Base-by-base conservation (phyloP, 1,140 invertebrate genomes). In the Sarcophaga peregrina region DNA sequence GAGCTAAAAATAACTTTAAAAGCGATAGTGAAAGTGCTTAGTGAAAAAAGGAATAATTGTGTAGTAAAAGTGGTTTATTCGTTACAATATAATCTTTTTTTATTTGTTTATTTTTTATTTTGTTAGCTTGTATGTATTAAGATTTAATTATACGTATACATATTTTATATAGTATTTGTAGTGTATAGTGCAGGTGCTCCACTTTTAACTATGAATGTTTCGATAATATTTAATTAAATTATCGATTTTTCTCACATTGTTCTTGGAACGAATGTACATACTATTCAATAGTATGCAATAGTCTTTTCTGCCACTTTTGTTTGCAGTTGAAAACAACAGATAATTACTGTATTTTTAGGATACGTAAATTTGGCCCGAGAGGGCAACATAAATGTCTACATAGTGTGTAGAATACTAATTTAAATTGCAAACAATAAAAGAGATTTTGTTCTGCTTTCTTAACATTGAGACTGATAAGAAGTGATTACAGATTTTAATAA, bases 221-320 rank as follows among this genome's bases (percentile, higher is more conserved):
- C 6, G 25, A 8, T 78, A 50, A 78, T 78, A 78, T 78, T 78
- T 78, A 78, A 78, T 78, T 78, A 17, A 78, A 78, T 76, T 76
- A 76, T 76, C 74, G 74, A 76, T 76, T 76, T 76, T 76, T n/a
- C 54, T 58, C n/a, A 58, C 15, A 54, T 54, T 58, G 15, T 58
- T 58, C 15, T n/a, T 58, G 54, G 54, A n/a, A 58, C 54, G 54
- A n/a, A 58, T 13, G n/a, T 58, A n/a, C 54, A 58, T n/a, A 13
- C 54, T 15, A 58, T 11, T 58, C 15, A 6, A 6, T 58, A 15
- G 8, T 10, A 3, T 54, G 4, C 52, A 15, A n/a, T n/a, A 0
- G 10, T 58, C 13, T 37, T 37, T 37, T 37, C 25, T 37, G 25
- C 25, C 25, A 37, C 25, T 37, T 37, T 37, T 4, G 25, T 37